These are phyloP conservation scores for Heliornis fulica DNA, from an alignment of 2,113 vertebrate genomes.

Conservation along the genomic window DNA sequence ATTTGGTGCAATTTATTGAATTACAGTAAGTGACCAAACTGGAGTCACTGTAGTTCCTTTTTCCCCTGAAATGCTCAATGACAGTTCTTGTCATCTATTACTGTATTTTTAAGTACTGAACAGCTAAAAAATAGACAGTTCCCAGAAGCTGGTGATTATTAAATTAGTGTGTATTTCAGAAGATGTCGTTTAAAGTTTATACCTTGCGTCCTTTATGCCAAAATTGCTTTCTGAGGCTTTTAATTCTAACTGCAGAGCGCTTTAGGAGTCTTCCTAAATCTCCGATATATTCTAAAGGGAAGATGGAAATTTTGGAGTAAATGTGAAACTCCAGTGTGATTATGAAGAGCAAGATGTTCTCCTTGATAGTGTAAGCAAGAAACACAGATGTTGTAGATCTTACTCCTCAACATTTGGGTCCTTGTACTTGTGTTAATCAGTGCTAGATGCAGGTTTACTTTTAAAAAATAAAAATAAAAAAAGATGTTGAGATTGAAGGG, in stretches of 20 bases:
- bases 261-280: neutral
- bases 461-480: neutral
- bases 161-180: neutral
- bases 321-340: neutral
- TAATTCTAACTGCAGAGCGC: neutral
- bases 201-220: neutral
- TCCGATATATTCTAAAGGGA: neutral
- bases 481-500: neutral
- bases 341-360: neutral
- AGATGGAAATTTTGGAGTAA: neutral
- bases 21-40: neutral
- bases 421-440: neutral
- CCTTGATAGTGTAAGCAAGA: neutral
- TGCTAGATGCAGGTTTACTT: neutral
- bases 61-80: neutral
- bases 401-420: neutral
- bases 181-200: neutral
- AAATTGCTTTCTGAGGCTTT: neutral
- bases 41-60: neutral
- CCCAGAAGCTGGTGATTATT: neutral
- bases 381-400: neutral
- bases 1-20: neutral
- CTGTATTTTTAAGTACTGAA: neutral
- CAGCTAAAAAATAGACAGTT: neutral
- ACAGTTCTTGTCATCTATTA: neutral